phyloP scores from a whole-genome alignment of 1,140 invertebrate species.

The Trichogramma pretiosum region DNA sequence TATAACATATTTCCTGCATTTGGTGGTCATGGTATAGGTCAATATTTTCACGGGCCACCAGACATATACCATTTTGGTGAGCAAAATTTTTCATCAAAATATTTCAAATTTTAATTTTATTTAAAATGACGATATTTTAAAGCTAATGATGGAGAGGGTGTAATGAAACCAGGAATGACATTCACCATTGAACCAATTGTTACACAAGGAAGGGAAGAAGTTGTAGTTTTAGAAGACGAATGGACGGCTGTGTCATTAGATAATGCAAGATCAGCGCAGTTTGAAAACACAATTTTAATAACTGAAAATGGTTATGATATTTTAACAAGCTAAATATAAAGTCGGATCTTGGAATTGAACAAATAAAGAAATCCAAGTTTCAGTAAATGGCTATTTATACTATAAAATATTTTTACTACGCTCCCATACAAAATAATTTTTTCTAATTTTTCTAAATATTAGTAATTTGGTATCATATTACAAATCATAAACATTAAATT shows the following conservation, averaged over 20 bases:
- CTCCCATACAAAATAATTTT: no score
- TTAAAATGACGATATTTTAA: conserved; percentile 25
- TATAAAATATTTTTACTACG: no score
- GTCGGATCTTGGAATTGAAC: no score
- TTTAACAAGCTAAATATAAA: conserved; percentile 46
- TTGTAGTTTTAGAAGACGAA: conserved; percentile 69
- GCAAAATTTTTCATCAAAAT: background rate
- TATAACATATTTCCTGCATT: conserved; percentile 69
- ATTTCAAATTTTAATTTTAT: conserved; percentile 1
- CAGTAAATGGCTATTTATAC: no score
- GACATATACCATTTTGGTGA: conserved; percentile 73
- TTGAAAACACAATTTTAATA: conserved; percentile 85
- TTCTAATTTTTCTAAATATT: no score
- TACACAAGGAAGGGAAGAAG: conserved; percentile 58
- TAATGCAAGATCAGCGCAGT: conserved; percentile 73
- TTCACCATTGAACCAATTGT: conserved; percentile 93
- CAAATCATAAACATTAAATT: no score
- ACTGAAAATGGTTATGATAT: conserved; percentile 64
- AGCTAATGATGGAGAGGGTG: conserved; percentile 64
- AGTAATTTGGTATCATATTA: no score
- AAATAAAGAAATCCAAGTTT: no score
- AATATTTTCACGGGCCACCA: conserved; percentile 85
- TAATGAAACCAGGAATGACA: conserved; percentile 81
- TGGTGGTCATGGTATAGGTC: conserved; percentile 87
- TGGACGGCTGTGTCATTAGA: conserved; percentile 82